Percentiles rank a stretch among this genome's conserved stretches.
Conservation (phyloP, 1,140 invertebrate species). For the Drosophila ohnishii region DNA sequence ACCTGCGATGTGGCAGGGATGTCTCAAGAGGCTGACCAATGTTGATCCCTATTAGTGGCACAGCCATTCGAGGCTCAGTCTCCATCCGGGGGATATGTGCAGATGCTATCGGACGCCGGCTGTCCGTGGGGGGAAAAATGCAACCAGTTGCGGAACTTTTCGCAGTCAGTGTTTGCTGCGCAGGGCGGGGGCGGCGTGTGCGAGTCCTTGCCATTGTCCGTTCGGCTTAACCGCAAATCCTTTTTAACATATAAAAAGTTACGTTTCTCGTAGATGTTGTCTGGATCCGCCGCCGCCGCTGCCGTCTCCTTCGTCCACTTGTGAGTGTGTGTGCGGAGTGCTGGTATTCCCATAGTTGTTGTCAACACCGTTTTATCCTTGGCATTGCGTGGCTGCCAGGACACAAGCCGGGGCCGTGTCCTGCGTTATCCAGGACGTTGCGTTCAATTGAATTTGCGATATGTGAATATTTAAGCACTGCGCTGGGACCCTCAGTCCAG, state of each 20-base stretch:
- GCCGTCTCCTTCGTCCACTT: neutral
- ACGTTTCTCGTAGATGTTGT: conserved; percentile 59
- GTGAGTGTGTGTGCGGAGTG: conserved; percentile 17
- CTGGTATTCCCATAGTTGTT: conserved; percentile 76
- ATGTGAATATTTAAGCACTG: conserved; percentile 82
- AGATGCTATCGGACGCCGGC: conserved; percentile 65
- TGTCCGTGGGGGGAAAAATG: conserved; percentile 38
- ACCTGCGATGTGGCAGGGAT: conserved; percentile 28
- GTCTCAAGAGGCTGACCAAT: conserved; percentile 77
- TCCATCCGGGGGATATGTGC: conserved; percentile 66
- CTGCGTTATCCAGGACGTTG: conserved; percentile 69
- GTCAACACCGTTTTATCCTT: conserved; percentile 80
- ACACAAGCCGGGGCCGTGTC: conserved; percentile 41
- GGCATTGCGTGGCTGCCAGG: conserved; percentile 57
- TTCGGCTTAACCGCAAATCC: conserved; percentile 80
- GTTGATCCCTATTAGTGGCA: conserved; percentile 80
- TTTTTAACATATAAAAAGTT: conserved; percentile 82
- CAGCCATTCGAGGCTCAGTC: conserved; percentile 66
- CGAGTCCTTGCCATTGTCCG: conserved; percentile 66
- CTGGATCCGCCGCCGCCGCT: neutral
- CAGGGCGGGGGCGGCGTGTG: neutral
- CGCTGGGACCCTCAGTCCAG: conserved; percentile 53
- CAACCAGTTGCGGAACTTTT: conserved; percentile 66
- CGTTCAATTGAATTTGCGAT: conserved; percentile 82
- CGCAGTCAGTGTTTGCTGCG: conserved; percentile 17